Conservation (phyloP, 2,888 invertebrate genomes). For the Bimastos eiseni region DNA sequence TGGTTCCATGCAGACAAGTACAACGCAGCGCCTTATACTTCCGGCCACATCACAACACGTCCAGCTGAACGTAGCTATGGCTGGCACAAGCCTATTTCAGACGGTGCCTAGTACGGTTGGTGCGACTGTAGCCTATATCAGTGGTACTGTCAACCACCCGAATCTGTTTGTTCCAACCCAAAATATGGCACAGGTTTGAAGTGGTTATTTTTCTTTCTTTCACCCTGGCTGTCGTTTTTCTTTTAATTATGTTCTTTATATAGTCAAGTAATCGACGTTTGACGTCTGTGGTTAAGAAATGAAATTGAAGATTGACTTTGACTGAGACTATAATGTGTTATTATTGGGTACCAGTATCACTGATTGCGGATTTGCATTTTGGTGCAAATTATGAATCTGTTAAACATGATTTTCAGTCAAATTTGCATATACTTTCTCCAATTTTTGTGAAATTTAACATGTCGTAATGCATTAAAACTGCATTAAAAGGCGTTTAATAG, state of each 20-base stretch:
- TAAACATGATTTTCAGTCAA: neutral
- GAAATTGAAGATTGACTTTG: neutral
- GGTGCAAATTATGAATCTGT: neutral
- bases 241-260: neutral
- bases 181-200: neutral
- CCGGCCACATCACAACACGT: constrained; percentile 50
- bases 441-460: neutral
- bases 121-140: neutral
- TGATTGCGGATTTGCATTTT: too few relatives aligned
- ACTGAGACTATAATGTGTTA: neutral
- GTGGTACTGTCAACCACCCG: neutral
- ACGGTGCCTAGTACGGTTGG: constrained; percentile 19
- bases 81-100: constrained; percentile 23
- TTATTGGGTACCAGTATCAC: neutral
- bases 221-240: neutral
- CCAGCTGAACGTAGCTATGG: constrained; percentile 29
- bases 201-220: neutral
- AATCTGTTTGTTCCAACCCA: neutral
- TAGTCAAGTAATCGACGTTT: neutral
- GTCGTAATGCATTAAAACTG: too few relatives aligned
- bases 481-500: too few relatives aligned
- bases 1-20: constrained; percentile 10
- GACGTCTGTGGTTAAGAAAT: neutral
- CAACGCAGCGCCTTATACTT: constrained; percentile 54
- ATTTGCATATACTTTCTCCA: neutral